A percentile compares a stretch with the other conserved stretches of the same genome.
These are phyloP conservation scores for Dicycla oo DNA, from an alignment of 2,888 invertebrate species.

Conservation along the genomic window DNA sequence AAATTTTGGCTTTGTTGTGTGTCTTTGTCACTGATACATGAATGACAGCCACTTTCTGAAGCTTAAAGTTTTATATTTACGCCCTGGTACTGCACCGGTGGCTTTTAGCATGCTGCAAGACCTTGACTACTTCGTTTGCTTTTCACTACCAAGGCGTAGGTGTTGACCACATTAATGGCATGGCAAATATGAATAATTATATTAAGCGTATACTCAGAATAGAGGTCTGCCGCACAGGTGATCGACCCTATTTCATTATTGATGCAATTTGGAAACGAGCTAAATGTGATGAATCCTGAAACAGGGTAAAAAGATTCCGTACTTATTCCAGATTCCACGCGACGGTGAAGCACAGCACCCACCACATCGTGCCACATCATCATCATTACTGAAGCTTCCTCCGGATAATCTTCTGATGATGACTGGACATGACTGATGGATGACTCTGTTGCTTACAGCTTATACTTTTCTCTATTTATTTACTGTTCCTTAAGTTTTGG, in stretches of 20 bases:
- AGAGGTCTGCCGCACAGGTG: no score
- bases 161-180: background rate
- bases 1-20: background rate
- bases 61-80: no score
- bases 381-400: slow-evolving; percentile 48
- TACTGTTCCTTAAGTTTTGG: background rate
- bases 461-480: slow-evolving; percentile 17
- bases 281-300: background rate
- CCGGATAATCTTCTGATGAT: slow-evolving; percentile 13
- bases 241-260: no score
- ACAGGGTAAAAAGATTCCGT: background rate
- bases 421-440: no score
- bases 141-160: background rate
- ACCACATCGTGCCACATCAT: slow-evolving; percentile 68
- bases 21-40: background rate
- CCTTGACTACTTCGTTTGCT: background rate
- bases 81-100: no score
- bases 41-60: no score
- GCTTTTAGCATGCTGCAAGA: background rate
- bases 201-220: background rate
- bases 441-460: slow-evolving; percentile 1
- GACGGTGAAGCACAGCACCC: slow-evolving; percentile 71
- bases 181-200: background rate
- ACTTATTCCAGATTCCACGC: slow-evolving; percentile 75
- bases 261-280: background rate